These are phyloP conservation scores for Zonotrichia albicollis DNA, from an alignment of 2,797 vertebrate species.

Conservation along the genomic window DNA sequence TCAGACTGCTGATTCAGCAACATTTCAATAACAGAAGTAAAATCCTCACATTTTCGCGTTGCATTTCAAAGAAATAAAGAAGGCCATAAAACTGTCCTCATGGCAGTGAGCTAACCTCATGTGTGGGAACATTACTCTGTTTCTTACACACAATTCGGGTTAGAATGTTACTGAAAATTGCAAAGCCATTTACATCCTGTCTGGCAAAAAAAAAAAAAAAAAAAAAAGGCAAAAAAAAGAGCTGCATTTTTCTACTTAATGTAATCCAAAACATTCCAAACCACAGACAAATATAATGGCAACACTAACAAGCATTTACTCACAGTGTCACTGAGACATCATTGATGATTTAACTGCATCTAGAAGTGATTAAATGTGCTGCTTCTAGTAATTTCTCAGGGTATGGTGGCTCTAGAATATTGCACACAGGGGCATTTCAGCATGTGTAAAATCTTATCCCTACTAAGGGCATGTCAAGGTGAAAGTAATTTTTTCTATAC, in stretches of 20 bases:
- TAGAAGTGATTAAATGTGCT: background rate
- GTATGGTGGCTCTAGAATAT: background rate
- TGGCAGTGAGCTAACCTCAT: background rate
- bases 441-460: background rate
- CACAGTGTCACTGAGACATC: background rate
- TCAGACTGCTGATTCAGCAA: constrained; percentile 2
- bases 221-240: too few species aligned
- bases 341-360: background rate
- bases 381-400: background rate
- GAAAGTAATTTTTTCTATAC: background rate
- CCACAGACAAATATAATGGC: background rate
- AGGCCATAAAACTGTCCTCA: constrained; percentile 37
- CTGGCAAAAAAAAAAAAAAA: background rate
- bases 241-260: constrained; percentile 18
- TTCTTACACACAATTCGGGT: background rate
- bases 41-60: background rate
- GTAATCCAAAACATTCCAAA: constrained; percentile 18
- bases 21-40: constrained; percentile 31
- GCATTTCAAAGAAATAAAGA: constrained; percentile 27
- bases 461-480: background rate
- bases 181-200: constrained; percentile 25
- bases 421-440: background rate
- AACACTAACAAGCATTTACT: constrained; percentile 1
- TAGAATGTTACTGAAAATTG: constrained; percentile 8
- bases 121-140: background rate